A percentile compares a stretch with the other conserved stretches of the same genome.
Conservation (phyloP, 2,113 vertebrate genomes). For the Hyla sarda region DNA sequence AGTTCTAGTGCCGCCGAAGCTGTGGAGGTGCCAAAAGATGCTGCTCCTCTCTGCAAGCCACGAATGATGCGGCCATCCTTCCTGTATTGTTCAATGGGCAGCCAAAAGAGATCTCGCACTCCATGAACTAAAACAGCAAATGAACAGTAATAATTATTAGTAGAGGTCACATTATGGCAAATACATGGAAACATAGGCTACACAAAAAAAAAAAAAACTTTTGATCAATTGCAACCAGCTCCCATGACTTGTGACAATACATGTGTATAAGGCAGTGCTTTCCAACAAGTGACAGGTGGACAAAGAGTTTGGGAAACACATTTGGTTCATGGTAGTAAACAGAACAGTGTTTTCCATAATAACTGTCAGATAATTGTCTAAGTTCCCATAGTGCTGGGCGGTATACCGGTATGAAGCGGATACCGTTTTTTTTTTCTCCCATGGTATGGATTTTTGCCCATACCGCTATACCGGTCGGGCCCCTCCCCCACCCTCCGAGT, state of each 20-base stretch:
- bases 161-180: neutral
- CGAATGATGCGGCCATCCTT: slow-evolving; percentile 91
- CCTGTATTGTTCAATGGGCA: slow-evolving; percentile 92
- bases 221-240: neutral
- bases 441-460: too few relatives aligned
- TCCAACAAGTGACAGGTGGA: too few relatives aligned
- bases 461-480: too few relatives aligned
- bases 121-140: slow-evolving; percentile 79
- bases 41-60: slow-evolving; percentile 89
- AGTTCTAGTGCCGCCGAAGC: slow-evolving; percentile 89
- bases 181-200: too few relatives aligned
- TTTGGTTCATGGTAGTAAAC: neutral
- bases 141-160: neutral
- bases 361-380: too few relatives aligned
- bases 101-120: slow-evolving; percentile 90
- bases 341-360: neutral
- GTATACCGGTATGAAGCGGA: too few relatives aligned
- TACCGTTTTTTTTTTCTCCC: too few relatives aligned
- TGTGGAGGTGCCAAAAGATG: slow-evolving; percentile 89
- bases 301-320: too few relatives aligned
- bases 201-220: too few relatives aligned
- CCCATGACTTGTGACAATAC: neutral
- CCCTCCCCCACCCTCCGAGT: too few relatives aligned
- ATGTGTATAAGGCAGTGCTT: too few relatives aligned
- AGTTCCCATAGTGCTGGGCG: too few relatives aligned